Evolutionary conservation across 2,113 vertebrate species (phyloP), one percentile per base, ranked within the genome.

Genomic region (Mugil cephalus): DNA sequence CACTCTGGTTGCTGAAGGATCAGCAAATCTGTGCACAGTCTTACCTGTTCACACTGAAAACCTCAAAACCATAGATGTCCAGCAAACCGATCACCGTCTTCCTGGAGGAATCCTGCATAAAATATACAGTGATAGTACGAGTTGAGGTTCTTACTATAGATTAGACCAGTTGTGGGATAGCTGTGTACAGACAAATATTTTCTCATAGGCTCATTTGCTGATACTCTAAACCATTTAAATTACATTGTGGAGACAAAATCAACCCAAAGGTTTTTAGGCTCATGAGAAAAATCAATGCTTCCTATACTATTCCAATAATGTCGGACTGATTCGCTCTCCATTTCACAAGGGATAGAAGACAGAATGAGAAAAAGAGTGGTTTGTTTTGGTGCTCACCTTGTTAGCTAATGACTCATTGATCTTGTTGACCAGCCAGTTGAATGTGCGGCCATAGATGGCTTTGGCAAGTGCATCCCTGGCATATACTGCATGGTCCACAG

Each of bases 61-160:
- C 97, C 88, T 99, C 97, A 67, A 99, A 99, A 1, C 98, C 98
- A 10, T 99, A 99, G 87, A 99, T 99, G 77, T 99, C 97, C 82
- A 99, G 87, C 62, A 99, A 87, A 14, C 98, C 98, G 5, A 99
- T 99, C 9, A 99, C 95, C 0, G 94, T 98, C 83, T 98, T 98
- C 74, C 89, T 92, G 64, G 92, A 94, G 1, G 95, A 86, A 59
- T 99, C 97, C 97, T 99, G 19, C 15, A 58, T 35, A 42, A 53
- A 9, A 67, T 40, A 66, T 1, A 69, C 12, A 61, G 12, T 7
- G 34, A 78, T 38, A 50, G 7, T 35, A 55, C 45, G 2, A n/a
- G 17, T 19, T 59, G 8, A n/a, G 14, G 5, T 17, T 45, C 66
- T 60, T 38, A 17, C 30, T 40, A 21, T 30, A 45, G 1, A 42